These are phyloP conservation scores for Orchesella cincta DNA, from an alignment of 1,140 invertebrate species.

Conservation along the genomic window DNA sequence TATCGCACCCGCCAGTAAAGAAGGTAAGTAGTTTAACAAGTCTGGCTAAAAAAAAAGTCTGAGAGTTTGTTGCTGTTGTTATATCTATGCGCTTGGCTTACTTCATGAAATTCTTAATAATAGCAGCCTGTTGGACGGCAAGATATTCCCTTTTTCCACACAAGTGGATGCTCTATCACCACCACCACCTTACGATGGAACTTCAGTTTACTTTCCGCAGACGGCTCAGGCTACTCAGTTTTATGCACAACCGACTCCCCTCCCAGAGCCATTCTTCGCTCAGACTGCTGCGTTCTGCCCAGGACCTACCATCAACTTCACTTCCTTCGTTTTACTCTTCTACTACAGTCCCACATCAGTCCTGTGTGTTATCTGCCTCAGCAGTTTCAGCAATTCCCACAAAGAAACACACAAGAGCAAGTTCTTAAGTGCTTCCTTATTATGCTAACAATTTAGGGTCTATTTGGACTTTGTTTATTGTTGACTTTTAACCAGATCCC, in stretches of 20 bases:
- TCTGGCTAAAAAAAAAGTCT: too few species aligned
- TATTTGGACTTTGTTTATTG: neutral
- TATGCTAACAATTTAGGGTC: neutral
- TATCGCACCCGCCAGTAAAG: slow-evolving; percentile 86
- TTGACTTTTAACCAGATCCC: neutral
- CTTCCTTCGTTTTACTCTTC: slow-evolving; percentile 20
- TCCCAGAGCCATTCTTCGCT: slow-evolving; percentile 12
- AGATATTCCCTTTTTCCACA: slow-evolving; percentile 37
- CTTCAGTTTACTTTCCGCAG: slow-evolving; percentile 37
- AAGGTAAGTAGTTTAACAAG: slow-evolving; percentile 58
- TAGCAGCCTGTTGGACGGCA: slow-evolving; percentile 23
- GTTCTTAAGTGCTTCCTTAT: neutral
- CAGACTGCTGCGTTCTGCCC: slow-evolving; percentile 28
- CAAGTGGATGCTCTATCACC: slow-evolving; percentile 30
- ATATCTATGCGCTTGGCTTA: too few species aligned
- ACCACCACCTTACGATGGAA: slow-evolving; percentile 31
- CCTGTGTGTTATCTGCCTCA: slow-evolving; percentile 37
- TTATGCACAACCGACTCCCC: slow-evolving; percentile 24
- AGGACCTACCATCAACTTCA: slow-evolving; percentile 15
- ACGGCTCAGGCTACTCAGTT: slow-evolving; percentile 35
- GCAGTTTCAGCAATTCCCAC: slow-evolving; percentile 35
- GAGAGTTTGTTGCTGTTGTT: too few species aligned
- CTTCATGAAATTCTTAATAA: too few species aligned
- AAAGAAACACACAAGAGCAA: neutral
- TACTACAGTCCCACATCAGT: slow-evolving; percentile 17